phyloP scores from a whole-genome alignment of 2,797 vertebrate genomes.

The Gadopsis marmoratus region DNA sequence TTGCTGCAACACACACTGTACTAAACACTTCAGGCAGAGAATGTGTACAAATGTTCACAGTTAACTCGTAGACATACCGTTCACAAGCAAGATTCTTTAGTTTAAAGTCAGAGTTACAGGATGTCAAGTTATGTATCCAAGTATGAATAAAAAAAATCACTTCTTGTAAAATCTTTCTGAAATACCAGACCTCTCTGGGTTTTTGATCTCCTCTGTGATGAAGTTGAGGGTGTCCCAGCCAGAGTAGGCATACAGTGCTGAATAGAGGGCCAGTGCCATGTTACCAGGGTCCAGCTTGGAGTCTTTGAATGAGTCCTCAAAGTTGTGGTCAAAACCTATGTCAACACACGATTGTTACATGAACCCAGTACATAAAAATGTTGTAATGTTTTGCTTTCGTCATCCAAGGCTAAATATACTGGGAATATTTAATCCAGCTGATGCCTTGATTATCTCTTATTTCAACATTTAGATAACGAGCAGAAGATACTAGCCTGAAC shows the following conservation, averaged over 20 bases:
- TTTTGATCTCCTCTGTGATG: constrained; percentile 89
- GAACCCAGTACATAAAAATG: not conserved
- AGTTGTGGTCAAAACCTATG: constrained; percentile 85
- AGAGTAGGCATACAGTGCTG: constrained; percentile 89
- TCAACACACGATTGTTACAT: constrained; percentile 4
- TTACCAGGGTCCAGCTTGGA: constrained; percentile 85
- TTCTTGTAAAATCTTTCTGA: constrained; percentile 4
- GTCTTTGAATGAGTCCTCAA: constrained; percentile 84
- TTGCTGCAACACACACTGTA: not conserved
- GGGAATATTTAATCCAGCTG: not conserved
- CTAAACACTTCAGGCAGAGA: not conserved
- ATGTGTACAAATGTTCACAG: too few relatives aligned
- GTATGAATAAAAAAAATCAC: not conserved
- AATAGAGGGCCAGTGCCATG: constrained; percentile 87
- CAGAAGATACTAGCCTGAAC: not conserved
- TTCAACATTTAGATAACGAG: not conserved
- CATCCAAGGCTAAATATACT: not conserved
- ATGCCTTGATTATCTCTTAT: not conserved
- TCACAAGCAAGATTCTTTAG: not conserved
- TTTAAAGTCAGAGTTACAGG: constrained; percentile 3
- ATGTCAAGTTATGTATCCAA: not conserved
- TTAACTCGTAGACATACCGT: not conserved
- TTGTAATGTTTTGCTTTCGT: not conserved
- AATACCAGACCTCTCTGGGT: constrained; percentile 78
- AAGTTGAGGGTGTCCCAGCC: constrained; percentile 91